Evolutionary conservation across 30 jellyfish, hydroid and myxozoan species (phyloP), one percentile per base, ranked within the genome.

Genomic region (Turritopsis dohrnii): DNA sequence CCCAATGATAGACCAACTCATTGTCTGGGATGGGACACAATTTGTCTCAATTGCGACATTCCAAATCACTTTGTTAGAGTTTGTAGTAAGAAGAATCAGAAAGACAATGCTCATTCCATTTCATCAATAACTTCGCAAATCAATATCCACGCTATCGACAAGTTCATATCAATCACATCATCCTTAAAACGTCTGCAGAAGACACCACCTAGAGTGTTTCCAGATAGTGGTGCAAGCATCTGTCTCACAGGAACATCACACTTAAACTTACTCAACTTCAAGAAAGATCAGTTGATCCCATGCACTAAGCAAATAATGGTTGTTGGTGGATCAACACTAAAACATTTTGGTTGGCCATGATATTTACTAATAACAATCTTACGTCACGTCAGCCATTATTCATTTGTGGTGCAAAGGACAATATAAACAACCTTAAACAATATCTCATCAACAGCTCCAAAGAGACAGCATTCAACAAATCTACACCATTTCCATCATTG

Each of bases 401-500:
- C 60, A 41, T 41, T 13, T 41, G 60, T 13, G 13, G 13, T 3
- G 60, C 5, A 7, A 29, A 74, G 21, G 0, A 74, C 16, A 74
- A 74, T 74, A 21, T 74, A 29, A 74, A 74, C 71, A 74, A 74
- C n/a, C 21, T 74, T 7, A 74, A 74, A 24, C 60, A 41, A 41
- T 41, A 41, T 3, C n/a, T n/a, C n/a, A 74, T 74, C 52, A 71
- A 74, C 60, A 29, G 26, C 21, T 74, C 21, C 20, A 74, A 74
- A 22, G 20, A 74, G 23, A 74, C 82, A 74, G 52, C 72, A 20
- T 74, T 74, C 5, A 74, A 29, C 21, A 74, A 74, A 74, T 74
- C 82, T 20, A 74, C 82, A 74, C 82, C 82, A 28, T 74, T 28
- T 74, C 82, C 82, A 29, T 74, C 82, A 74, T 8, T 23, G 83